Conservation (phyloP, 2,797 vertebrate genomes). For the Lepilemur septentrionalis region DNA sequence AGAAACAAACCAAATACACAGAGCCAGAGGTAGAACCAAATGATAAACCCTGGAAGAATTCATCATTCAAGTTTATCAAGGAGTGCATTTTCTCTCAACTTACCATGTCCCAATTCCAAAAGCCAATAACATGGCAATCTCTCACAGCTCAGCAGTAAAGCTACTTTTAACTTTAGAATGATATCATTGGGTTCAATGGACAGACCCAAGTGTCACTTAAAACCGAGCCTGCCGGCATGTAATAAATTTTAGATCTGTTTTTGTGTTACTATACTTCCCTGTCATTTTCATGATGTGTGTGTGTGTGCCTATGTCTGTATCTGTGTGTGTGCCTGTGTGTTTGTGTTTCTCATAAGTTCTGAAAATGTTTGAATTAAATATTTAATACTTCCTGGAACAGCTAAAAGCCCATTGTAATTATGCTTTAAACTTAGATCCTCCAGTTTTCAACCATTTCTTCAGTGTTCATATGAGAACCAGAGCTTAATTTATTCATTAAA, state of each 20-base stretch:
- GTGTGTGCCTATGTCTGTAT: not conserved
- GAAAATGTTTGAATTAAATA: constrained; percentile 16
- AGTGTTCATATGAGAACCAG: not conserved
- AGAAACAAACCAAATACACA: not conserved
- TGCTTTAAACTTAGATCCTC: constrained; percentile 6
- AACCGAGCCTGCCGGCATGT: not conserved
- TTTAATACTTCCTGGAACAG: not conserved
- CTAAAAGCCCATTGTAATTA: not conserved
- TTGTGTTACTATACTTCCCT: not conserved
- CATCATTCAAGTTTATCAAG: constrained; percentile 35
- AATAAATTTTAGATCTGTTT: constrained; percentile 29
- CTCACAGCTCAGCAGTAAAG: constrained; percentile 29
- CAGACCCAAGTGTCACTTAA: not conserved
- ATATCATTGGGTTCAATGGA: constrained; percentile 18
- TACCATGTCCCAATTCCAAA: constrained; percentile 37
- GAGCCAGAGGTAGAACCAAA: not conserved
- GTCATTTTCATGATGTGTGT: not conserved
- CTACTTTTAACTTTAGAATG: constrained; percentile 47
- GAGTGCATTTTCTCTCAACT: constrained; percentile 35
- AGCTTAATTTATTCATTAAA: not conserved
- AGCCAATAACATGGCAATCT: constrained; percentile 34
- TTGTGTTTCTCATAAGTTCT: not conserved
- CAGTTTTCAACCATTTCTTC: constrained; percentile 1
- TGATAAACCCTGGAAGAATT: constrained; percentile 8
- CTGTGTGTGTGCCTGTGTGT: not conserved